Evolutionary conservation across 2,888 invertebrate species (phyloP), one percentile per base, ranked within the genome.

Genomic region (Portevinia maculata): DNA sequence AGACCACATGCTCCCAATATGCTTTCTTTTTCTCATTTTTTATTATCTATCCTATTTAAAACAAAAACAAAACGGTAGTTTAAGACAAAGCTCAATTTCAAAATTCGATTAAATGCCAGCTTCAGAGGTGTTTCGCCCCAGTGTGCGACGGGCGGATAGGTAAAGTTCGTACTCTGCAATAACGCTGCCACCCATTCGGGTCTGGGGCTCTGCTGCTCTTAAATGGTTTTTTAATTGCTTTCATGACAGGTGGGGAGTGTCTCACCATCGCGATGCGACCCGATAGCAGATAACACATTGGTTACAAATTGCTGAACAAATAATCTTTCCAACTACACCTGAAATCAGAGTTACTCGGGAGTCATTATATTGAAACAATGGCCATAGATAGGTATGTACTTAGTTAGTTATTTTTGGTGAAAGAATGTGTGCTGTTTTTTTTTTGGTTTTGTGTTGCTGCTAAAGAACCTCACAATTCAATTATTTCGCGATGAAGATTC

Each of bases 211-310:
- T 53, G 34, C 60, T 53, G 34, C 34, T 65, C 41, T 65, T 76
- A 83, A 83, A 83, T 83, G 76, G 55, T 60, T 65, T 83, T 83
- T 83, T 83, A 83, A 81, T 81, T 81, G 71, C 81, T 76, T 71
- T 52, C 60, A 53, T 75, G 62, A 64, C 75, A 69, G 62, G 57
- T 60, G 81, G 65, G 28, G 53, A 65, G 30, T 32, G 37, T 55
- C 62, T 15, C 44, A 55, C n/a, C 55, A 30, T 39, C 52, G n/a
- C 48, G 28, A 5, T 39, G 19, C 44, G 15, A 32, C 15, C 17
- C 59, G 24, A 57, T 48, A 60, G 28, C 52, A 73, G 53, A n/a
- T n/a, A n/a, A 73, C 53, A 73, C 53, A 60, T 67, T 41, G 48
- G 28, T 11, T 65, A 65, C 55, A 65, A 65, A 83, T 81, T 60